These are phyloP conservation scores for Drosophila anomelani DNA, from an alignment of 2,888 invertebrate species.

Conservation along the genomic window DNA sequence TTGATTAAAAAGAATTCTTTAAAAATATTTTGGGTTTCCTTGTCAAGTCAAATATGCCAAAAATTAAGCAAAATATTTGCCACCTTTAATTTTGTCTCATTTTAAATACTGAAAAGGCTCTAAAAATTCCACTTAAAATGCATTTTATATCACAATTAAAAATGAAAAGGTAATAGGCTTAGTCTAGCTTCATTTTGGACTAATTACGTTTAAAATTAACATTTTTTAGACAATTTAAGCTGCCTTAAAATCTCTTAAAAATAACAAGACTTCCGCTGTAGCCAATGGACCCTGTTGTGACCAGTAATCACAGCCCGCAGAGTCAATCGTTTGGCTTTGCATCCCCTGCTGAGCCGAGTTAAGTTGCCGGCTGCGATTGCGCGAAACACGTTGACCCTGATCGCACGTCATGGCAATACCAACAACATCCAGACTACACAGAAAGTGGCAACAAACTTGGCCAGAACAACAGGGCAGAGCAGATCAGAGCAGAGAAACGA, in stretches of 20 bases:
- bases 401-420: conserved; percentile 23
- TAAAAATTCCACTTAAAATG: no score
- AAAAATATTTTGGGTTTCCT: no score
- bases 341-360: conserved; percentile 35
- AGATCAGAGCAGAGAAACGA: background rate
- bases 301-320: background rate
- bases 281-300: conserved; percentile 2
- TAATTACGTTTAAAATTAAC: background rate
- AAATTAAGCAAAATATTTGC: no score
- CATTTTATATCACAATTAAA: no score
- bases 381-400: conserved; percentile 75
- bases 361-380: conserved; percentile 45
- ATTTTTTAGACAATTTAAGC: background rate
- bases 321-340: conserved; percentile 27
- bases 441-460: conserved; percentile 7
- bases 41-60: no score
- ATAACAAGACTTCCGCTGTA: background rate
- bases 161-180: background rate
- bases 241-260: background rate
- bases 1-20: no score
- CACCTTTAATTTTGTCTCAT: no score
- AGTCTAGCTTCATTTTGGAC: no score
- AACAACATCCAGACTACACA: background rate
- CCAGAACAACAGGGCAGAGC: conserved; percentile 5
- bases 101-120: no score